Conservation (phyloP, 2,113 vertebrate genomes). For the Prunella fulvescens region DNA sequence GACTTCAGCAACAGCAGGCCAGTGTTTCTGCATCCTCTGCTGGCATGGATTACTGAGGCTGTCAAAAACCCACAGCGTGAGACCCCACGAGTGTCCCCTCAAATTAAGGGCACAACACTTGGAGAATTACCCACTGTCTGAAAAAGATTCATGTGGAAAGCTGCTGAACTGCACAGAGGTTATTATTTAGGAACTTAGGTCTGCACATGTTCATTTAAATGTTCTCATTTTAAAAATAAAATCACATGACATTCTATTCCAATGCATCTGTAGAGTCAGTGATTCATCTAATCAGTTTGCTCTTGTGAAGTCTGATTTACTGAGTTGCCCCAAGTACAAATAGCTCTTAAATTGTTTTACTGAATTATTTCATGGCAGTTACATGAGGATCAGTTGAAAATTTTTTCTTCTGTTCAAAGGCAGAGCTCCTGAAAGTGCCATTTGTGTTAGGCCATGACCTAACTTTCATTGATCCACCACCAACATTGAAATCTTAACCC, state of each 20-base stretch:
- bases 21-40: too few relatives aligned
- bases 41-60: not conserved
- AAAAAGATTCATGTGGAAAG: not conserved
- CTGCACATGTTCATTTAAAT: not conserved
- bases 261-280: slow-evolving; percentile 6
- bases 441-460: not conserved
- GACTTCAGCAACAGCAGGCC: not conserved
- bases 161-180: not conserved
- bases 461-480: not conserved
- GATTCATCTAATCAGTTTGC: slow-evolving; percentile 44
- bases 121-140: not conserved
- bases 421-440: not conserved
- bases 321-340: not conserved
- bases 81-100: rapidly evolving
- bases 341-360: not conserved
- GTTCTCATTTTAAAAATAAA: slow-evolving; percentile 39
- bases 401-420: not conserved
- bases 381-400: not conserved
- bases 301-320: slow-evolving; percentile 21
- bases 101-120: not conserved
- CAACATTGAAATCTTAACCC: not conserved
- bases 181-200: not conserved
- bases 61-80: not conserved
- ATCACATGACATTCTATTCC: slow-evolving; percentile 15
- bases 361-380: not conserved